Evolutionary conservation across 2,113 vertebrate genomes (phyloP).

Genomic region (Tachysurus vachellii): DNA sequence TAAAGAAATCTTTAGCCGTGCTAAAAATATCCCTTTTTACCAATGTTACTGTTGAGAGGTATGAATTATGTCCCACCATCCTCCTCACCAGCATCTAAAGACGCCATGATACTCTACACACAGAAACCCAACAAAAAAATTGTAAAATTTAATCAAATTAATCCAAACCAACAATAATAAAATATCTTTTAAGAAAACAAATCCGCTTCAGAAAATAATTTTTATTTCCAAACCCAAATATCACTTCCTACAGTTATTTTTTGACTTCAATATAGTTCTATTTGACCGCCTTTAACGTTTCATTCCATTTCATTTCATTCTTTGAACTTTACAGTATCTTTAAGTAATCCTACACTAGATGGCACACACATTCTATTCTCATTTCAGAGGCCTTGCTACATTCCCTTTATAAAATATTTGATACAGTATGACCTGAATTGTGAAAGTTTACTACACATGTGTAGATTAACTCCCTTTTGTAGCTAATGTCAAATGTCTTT

Average conservation of each 20-base stretch:
- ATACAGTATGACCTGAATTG: background rate
- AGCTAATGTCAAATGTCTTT: background rate
- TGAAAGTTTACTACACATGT: background rate
- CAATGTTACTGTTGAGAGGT: background rate
- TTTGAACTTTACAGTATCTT: background rate
- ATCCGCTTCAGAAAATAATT: background rate
- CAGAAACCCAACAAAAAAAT: background rate
- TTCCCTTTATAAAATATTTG: background rate
- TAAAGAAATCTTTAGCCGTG: background rate
- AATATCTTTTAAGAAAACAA: background rate
- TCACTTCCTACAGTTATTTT: too few relatives aligned
- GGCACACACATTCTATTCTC: background rate
- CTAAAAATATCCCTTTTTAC: too few relatives aligned
- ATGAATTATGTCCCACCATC: background rate
- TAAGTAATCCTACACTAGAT: background rate
- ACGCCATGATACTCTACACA: background rate
- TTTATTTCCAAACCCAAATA: background rate
- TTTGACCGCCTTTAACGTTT: background rate
- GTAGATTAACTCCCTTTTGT: background rate
- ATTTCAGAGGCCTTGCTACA: background rate
- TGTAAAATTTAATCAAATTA: background rate
- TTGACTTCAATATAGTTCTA: background rate
- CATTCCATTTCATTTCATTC: background rate
- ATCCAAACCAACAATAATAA: background rate
- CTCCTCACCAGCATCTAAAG: background rate